These are phyloP conservation scores for Columba livia DNA, from an alignment of 2,113 vertebrate genomes.

Conservation along the genomic window DNA sequence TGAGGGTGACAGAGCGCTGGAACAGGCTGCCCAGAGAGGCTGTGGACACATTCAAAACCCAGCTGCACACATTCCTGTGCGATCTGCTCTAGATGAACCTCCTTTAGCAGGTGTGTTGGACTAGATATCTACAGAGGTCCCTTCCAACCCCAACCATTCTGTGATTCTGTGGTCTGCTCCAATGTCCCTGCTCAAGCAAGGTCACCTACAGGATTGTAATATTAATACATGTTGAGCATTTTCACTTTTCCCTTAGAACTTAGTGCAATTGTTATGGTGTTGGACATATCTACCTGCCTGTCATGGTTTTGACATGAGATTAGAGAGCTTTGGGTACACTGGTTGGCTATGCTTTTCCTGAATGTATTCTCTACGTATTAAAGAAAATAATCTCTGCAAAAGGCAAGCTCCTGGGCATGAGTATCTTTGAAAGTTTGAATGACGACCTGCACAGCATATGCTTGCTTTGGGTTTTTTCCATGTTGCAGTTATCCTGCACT, in stretches of 20 bases:
- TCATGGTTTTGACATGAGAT: background rate
- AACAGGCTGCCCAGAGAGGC: too few relatives aligned
- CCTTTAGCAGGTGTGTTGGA: too few relatives aligned
- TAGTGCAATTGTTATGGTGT: background rate
- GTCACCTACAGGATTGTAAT: background rate
- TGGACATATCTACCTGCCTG: background rate
- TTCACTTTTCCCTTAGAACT: background rate
- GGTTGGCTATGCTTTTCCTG: background rate
- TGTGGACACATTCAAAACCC: too few relatives aligned
- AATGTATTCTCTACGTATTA: background rate
- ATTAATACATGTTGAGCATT: background rate
- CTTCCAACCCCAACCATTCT: too few relatives aligned
- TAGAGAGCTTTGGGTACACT: background rate
- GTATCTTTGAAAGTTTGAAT: background rate
- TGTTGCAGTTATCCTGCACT: background rate
- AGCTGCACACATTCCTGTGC: too few relatives aligned
- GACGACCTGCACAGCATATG: background rate
- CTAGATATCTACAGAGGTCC: too few relatives aligned
- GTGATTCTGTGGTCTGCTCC: background rate
- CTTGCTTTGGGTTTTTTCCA: background rate
- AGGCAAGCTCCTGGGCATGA: background rate
- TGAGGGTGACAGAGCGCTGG: too few relatives aligned
- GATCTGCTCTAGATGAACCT: too few relatives aligned
- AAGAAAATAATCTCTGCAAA: background rate
- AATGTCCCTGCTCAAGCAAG: background rate